Evolutionary conservation across 2,888 invertebrate species (phyloP), one percentile per base, ranked within the genome.

Genomic region (Oscheius sp.): DNA sequence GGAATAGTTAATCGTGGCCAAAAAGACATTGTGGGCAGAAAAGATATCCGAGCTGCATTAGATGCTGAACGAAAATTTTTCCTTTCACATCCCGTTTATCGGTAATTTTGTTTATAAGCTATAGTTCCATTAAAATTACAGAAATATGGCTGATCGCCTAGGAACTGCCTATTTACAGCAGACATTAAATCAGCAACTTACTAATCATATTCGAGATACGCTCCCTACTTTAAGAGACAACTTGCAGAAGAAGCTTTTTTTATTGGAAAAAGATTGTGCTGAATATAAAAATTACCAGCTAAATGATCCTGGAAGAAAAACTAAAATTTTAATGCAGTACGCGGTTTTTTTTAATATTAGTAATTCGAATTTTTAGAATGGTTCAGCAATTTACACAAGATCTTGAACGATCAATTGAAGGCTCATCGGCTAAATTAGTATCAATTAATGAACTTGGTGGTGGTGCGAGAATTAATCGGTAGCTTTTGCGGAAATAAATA

Each of bases 281-380:
- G 98, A 99, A 90, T 99, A 95, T 91, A 98, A 98, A 91, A 94
- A 98, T 91, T 98, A 97, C 90, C 92, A 95, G 88, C 97, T 98
- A 0, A 97, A 99, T 89, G 99, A 99, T 91, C 98, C 98, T 21
- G 93, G 96, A 75, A 93, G 98, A 89, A 99, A 98, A 91, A 99
- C 99, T 46, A 99, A 99, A 91, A 98, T 98, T 83, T 97, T 99
- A 95, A 91, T 99, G 89, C 97, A 97, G 97, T 97, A 91, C 93
- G 95, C 93, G 12, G 2, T 35, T 6, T 35, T 35, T 3, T 35
- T 6, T 35, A 35, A 35, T 35, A 35, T 35, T 6, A 35, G 35
- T 61, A 6, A 23, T 23, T 25, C 23, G 55, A 49, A 18, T 49
- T 16, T 49, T 18, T 90, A 97, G 97, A 91, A 98, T 99, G 96